A percentile compares a stretch with the other conserved stretches of the same genome.
These are phyloP conservation scores for Coryphaenoides rupestris DNA, from an alignment of 2,113 vertebrate species.

Conservation along the genomic window DNA sequence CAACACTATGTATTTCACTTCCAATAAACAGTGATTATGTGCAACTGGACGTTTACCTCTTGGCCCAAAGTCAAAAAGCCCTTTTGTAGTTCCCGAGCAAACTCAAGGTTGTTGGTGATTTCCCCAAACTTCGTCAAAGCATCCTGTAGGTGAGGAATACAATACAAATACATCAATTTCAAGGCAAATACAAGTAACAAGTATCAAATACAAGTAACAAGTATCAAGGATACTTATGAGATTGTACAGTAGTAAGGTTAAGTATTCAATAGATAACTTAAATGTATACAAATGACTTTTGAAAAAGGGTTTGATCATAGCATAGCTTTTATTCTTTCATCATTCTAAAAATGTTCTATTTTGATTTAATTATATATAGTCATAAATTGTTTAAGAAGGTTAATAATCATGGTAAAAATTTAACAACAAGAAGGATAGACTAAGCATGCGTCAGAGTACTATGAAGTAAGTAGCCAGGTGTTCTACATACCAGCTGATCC, in stretches of 20 bases:
- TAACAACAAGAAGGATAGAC: too few relatives aligned
- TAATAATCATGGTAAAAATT: too few relatives aligned
- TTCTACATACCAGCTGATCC: constrained; percentile 87
- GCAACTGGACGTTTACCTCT: constrained; percentile 77
- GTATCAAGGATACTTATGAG: too few relatives aligned
- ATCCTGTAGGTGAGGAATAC: constrained; percentile 74
- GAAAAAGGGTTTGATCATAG: too few relatives aligned
- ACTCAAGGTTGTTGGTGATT: constrained; percentile 92
- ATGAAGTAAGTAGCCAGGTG: neutral
- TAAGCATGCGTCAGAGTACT: too few relatives aligned
- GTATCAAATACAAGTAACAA: neutral
- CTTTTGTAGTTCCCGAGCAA: constrained; percentile 95
- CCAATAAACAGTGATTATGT: neutral
- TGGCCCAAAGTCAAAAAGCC: constrained; percentile 89
- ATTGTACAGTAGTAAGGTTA: neutral
- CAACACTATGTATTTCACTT: too few relatives aligned
- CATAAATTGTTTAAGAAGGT: too few relatives aligned
- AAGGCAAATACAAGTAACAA: neutral
- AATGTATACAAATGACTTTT: too few relatives aligned
- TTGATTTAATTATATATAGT: too few relatives aligned
- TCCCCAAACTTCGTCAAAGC: constrained; percentile 93
- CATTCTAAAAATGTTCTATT: too few relatives aligned
- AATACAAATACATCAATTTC: neutral
- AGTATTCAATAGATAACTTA: neutral
- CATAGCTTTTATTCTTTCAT: too few relatives aligned